Percentiles rank a stretch among this genome's conserved stretches.
phyloP scores from a whole-genome alignment of 2,797 vertebrate species.

The Lagocephalus sceleratus region DNA sequence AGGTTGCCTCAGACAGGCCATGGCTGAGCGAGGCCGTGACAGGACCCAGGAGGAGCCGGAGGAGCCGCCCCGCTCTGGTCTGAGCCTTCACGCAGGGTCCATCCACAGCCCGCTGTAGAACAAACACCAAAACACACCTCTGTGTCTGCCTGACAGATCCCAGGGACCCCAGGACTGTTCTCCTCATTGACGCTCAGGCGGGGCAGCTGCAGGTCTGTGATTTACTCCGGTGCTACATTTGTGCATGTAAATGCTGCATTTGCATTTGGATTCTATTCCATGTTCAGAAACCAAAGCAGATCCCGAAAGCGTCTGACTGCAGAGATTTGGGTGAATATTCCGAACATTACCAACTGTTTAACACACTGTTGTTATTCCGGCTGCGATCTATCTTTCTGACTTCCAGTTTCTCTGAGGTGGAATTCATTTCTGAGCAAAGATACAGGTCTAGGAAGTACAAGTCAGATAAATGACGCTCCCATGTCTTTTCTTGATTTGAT shows the following conservation, averaged over 20 bases:
- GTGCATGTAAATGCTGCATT: neutral
- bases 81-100: slow-evolving; percentile 7
- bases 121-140: neutral
- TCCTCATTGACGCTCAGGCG: slow-evolving; percentile 56
- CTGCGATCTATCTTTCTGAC: slow-evolving; percentile 5
- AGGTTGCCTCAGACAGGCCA: slow-evolving; percentile 35
- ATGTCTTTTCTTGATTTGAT: slow-evolving; percentile 47
- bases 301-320: slow-evolving; percentile 15
- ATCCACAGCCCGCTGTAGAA: neutral
- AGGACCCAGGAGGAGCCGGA: slow-evolving; percentile 40
- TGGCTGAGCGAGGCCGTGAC: slow-evolving; percentile 43
- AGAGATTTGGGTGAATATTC: slow-evolving; percentile 50
- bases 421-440: slow-evolving; percentile 64
- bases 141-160: slow-evolving; percentile 49
- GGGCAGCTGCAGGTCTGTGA: slow-evolving; percentile 67
- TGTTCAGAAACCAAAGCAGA: slow-evolving; percentile 18
- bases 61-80: slow-evolving; percentile 61
- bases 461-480: slow-evolving; percentile 48
- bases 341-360: neutral
- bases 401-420: slow-evolving; percentile 46
- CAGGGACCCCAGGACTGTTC: slow-evolving; percentile 10
- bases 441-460: slow-evolving; percentile 64
- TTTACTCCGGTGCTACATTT: neutral
- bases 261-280: neutral
- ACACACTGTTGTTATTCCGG: neutral